A percentile compares a stretch with the other conserved stretches of the same genome.
Conservation (phyloP, 2,797 vertebrate genomes). For the Gallinago solitaria region DNA sequence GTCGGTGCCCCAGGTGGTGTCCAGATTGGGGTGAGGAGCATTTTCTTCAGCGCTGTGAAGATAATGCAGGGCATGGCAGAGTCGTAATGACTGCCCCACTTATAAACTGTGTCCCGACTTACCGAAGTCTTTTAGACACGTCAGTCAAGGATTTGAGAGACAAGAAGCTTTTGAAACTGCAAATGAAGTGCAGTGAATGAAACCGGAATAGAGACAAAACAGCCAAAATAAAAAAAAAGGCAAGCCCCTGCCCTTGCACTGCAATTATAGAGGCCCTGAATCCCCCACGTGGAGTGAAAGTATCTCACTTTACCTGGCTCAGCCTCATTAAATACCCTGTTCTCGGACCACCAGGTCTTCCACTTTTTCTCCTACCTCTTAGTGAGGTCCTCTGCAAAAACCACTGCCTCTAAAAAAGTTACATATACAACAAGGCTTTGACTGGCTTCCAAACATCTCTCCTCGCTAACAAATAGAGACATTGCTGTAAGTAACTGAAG, state of each 20-base stretch:
- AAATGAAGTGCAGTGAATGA: neutral
- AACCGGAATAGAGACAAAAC: neutral
- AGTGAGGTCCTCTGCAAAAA: neutral
- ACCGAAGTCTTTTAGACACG: neutral
- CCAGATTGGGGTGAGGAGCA: neutral
- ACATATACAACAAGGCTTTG: neutral
- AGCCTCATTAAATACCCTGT: neutral
- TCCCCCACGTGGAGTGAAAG: neutral
- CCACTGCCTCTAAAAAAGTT: neutral
- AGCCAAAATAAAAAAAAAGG: neutral
- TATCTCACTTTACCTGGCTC: neutral
- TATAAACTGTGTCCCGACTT: neutral
- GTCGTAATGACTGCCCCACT: neutral
- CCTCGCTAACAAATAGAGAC: neutral
- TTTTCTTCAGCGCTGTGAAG: neutral
- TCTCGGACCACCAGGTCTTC: neutral
- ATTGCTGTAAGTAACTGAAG: neutral
- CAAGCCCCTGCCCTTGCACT: neutral
- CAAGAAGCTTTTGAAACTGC: neutral
- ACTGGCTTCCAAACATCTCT: neutral
- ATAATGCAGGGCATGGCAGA: neutral
- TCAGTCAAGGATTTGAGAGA: neutral
- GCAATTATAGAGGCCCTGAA: neutral
- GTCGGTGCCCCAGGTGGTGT: neutral
- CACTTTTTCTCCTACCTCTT: neutral